Conservation (phyloP, 2,113 vertebrate genomes). For the Chaetorhynchus papuensis region DNA sequence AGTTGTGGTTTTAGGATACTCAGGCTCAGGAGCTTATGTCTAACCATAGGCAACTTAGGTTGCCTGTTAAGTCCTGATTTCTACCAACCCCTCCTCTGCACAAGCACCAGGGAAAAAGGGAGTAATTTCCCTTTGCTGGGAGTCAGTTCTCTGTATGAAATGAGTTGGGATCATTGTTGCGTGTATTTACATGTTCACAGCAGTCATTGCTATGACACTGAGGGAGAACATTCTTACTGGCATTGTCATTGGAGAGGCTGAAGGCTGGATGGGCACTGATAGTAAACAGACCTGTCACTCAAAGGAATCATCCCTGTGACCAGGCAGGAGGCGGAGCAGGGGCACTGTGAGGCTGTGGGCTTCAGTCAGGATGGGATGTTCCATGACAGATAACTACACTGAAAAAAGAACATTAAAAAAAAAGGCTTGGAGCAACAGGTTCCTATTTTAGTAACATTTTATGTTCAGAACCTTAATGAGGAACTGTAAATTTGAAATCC, state of each 20-base stretch:
- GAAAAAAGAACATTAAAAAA: background rate
- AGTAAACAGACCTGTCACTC: background rate
- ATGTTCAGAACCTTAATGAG: background rate
- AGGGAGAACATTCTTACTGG: background rate
- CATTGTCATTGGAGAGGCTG: background rate
- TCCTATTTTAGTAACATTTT: background rate
- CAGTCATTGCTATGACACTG: background rate
- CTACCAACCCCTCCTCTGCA: background rate
- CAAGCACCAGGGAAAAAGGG: background rate
- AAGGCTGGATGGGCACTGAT: background rate
- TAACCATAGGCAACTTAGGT: background rate
- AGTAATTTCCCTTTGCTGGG: background rate
- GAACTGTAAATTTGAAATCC: constrained; percentile 2
- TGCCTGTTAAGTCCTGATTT: background rate
- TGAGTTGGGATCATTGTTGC: background rate
- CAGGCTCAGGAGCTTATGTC: background rate
- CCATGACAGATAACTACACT: background rate
- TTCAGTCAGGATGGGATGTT: rapidly evolving
- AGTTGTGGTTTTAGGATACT: background rate
- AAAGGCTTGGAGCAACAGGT: background rate
- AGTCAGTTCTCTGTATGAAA: background rate
- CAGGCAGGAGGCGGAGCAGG: background rate
- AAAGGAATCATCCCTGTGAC: background rate
- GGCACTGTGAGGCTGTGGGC: background rate
- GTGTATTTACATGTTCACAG: background rate